phyloP scores from a whole-genome alignment of 2,797 vertebrate species.

The Semotilus atromaculatus region DNA sequence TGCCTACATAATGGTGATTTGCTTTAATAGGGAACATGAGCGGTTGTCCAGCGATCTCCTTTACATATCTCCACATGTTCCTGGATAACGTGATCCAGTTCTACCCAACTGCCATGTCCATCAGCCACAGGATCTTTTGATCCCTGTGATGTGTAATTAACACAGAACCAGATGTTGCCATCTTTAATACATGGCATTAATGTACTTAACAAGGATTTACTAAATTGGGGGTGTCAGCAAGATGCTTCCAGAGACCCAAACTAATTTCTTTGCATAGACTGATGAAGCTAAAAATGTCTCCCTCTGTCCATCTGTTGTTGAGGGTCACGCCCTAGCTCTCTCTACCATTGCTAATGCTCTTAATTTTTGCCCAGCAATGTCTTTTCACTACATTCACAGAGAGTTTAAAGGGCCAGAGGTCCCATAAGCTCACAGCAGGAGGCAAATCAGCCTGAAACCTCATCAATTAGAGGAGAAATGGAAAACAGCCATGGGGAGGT shows the following conservation, averaged over 20 bases:
- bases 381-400: slow-evolving; percentile 49
- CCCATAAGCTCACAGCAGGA: slow-evolving; percentile 48
- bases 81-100: slow-evolving; percentile 27
- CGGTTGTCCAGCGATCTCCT: background rate
- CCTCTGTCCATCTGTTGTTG: slow-evolving; percentile 49
- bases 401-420: slow-evolving; percentile 55
- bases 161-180: slow-evolving; percentile 54
- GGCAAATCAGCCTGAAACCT: slow-evolving; percentile 41
- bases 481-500: slow-evolving; percentile 21
- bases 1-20: slow-evolving; percentile 6
- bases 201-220: slow-evolving; percentile 56
- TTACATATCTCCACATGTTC: slow-evolving; percentile 14
- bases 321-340: slow-evolving; percentile 52
- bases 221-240: slow-evolving; percentile 56
- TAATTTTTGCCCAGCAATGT: slow-evolving; percentile 49
- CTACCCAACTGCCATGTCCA: slow-evolving; percentile 23
- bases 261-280: slow-evolving; percentile 52
- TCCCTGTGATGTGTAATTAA: slow-evolving; percentile 58
- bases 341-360: slow-evolving; percentile 53
- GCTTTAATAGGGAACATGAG: background rate
- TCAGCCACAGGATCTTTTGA: slow-evolving; percentile 46
- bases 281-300: slow-evolving; percentile 53
- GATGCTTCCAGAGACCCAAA: slow-evolving; percentile 44
- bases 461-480: slow-evolving; percentile 52
- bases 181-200: slow-evolving; percentile 57